Evolutionary conservation across 1,140 invertebrate genomes (phyloP), one percentile per base, ranked within the genome.

Genomic region (Bursaphelenchus mucronatus): DNA sequence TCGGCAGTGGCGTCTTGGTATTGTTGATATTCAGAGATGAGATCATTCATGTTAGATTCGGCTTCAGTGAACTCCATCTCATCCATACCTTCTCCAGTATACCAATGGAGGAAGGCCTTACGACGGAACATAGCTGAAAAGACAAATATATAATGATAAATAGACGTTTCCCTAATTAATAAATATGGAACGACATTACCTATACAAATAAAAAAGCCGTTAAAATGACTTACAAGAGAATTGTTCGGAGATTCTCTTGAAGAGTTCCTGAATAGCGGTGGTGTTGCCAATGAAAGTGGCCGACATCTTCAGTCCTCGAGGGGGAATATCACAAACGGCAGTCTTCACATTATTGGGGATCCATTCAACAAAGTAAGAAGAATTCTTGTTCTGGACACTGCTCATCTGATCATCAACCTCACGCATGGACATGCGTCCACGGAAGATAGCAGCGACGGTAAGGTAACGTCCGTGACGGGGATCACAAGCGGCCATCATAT

Each of bases 401-500:
- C 73, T 69, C 78, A 82, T 82, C 61, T 71, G 78, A 40, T 80
- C 80, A 52, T 82, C 80, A 4, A 81, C 78, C 43, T 78, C 76
- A 52, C 74, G 68, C 92, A 94, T 95, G 21, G 91, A 94, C 91
- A 96, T 94, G 56, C 90, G 86, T 30, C 87, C 93, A 61, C 90
- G 87, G 87, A 95, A 96, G 74, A 96, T 90, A 51, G 91, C 90
- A 8, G 93, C 93, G 1, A 94, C 90, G 0, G 93, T 95, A 11
- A 96, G 85, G 82, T 95, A 96, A 61, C 92, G 86, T 45, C 91
- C 92, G 80, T 92, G 91, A 89, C 85, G 80, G 9, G 85, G 85
- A 69, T 85, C 84, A 80, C 92, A 94, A 15, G 92, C 92, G 19
- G 90, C 91, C 91, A 95, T 94, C 92, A 95, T 94, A 83, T 86